Conservation (phyloP, 2,113 vertebrate genomes). For the Hippocampus mohnikei region DNA sequence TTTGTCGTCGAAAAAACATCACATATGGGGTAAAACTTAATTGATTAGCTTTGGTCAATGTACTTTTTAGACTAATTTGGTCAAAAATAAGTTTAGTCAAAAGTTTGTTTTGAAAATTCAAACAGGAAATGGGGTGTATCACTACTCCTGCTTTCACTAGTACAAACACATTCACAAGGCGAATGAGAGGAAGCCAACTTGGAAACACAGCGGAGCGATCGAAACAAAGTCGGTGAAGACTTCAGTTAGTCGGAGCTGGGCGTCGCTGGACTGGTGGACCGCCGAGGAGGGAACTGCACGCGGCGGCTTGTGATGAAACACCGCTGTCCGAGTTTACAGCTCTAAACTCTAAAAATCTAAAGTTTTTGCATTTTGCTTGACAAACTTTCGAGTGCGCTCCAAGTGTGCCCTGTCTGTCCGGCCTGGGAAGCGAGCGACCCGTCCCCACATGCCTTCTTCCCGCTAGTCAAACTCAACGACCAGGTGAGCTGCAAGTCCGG, state of each 20-base stretch:
- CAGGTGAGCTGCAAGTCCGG: constrained; percentile 39
- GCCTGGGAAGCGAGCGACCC: constrained; percentile 17
- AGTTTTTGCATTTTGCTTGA: constrained; percentile 29
- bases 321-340: background rate
- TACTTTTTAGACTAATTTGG: background rate
- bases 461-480: constrained; percentile 21
- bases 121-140: background rate
- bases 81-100: rapidly evolving
- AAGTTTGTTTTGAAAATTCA: constrained; percentile 41
- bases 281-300: constrained; percentile 4
- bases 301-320: constrained; percentile 20
- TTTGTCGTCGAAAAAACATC: background rate
- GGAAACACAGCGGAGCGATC: constrained; percentile 40
- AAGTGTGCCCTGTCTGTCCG: constrained; percentile 1
- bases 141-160: background rate
- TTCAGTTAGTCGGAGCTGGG: constrained; percentile 30
- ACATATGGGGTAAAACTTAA: background rate
- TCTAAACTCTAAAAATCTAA: background rate
- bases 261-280: constrained; percentile 16
- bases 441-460: constrained; percentile 36
- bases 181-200: constrained; percentile 58
- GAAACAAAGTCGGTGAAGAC: constrained; percentile 33
- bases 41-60: background rate
- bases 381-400: constrained; percentile 50
- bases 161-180: background rate